Evolutionary conservation across 2,113 vertebrate genomes (phyloP), one percentile per base, ranked within the genome.

Genomic region (Pedionomus torquatus): DNA sequence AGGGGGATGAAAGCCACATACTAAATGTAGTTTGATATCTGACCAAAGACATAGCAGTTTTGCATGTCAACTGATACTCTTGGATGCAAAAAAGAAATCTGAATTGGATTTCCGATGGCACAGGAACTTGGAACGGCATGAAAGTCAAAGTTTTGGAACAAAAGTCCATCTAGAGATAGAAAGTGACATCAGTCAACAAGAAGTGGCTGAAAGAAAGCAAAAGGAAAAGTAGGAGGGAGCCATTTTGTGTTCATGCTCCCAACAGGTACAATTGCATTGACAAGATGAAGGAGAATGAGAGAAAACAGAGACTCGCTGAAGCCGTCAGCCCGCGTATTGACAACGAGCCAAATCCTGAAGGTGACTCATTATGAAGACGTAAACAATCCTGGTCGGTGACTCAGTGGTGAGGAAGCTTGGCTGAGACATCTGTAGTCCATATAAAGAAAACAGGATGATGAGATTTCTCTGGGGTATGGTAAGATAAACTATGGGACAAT

Each of bases 381-480:
- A 95, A 97, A 96, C 87, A 86, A 92, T 91, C 75, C 82, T 79
- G 44, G 81, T 71, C 17, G 2, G 93, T 96, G 93, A 95, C 91
- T 97, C 96, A 96, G 84, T 94, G 70, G 84, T 96, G 87, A 96
- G 95, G 96, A 97, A 97, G 90, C 91, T 96, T 95, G 96, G 94
- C 96, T 95, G 77, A 97, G 92, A 97, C 96, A 97, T 97, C 97
- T 97, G 97, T 96, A 95, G 94, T 84, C 96, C 97, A 97, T 97
- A 97, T 96, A 97, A 97, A 97, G 96, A 97, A 97, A 97, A 97
- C 97, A 97, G 97, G 97, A 97, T 97, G 96, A 89, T 97, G 91
- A 96, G 93, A 95, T 97, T 97, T 96, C 97, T 97, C 94, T 90
- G 63, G 93, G 93, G 95, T 94, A 95, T 68, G 95, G 90, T 93